phyloP scores from a whole-genome alignment of 2,113 vertebrate species.

The Calyptommatus sinebrachiatus region DNA sequence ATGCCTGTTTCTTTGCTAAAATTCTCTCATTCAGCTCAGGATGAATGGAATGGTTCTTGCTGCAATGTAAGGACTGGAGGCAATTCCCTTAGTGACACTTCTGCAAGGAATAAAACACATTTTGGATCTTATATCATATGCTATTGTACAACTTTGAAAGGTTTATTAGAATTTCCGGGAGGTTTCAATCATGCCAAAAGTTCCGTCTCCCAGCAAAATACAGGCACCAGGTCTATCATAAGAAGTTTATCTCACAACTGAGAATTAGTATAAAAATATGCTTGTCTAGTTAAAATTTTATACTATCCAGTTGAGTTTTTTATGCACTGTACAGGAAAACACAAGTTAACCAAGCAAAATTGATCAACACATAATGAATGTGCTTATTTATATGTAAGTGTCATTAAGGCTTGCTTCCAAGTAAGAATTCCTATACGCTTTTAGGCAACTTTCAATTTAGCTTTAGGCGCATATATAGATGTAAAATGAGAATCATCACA shows the following conservation, averaged over 20 bases:
- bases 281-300: slow-evolving; percentile 35
- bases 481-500: slow-evolving; percentile 18
- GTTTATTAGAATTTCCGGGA: slow-evolving; percentile 15
- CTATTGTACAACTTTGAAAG: slow-evolving; percentile 2
- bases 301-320: neutral
- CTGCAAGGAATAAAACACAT: slow-evolving; percentile 22
- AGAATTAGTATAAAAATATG: slow-evolving; percentile 6
- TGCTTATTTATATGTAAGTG: neutral
- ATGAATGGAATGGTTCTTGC: slow-evolving; percentile 30
- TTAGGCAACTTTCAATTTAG: neutral
- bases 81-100: neutral
- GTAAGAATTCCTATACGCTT: neutral
- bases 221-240: neutral
- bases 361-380: neutral
- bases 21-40: slow-evolving; percentile 9
- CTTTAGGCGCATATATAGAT: slow-evolving; percentile 8
- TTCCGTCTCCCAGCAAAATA: slow-evolving; percentile 4
- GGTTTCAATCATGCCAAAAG: neutral
- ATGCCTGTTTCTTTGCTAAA: neutral
- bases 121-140: slow-evolving; percentile 6
- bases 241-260: slow-evolving; percentile 1
- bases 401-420: neutral
- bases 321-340: slow-evolving; percentile 9
- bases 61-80: slow-evolving; percentile 27
- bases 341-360: slow-evolving; percentile 9